Base-by-base conservation (phyloP, 2,113 vertebrate genomes). In the Pollimyrus isidori region DNA sequence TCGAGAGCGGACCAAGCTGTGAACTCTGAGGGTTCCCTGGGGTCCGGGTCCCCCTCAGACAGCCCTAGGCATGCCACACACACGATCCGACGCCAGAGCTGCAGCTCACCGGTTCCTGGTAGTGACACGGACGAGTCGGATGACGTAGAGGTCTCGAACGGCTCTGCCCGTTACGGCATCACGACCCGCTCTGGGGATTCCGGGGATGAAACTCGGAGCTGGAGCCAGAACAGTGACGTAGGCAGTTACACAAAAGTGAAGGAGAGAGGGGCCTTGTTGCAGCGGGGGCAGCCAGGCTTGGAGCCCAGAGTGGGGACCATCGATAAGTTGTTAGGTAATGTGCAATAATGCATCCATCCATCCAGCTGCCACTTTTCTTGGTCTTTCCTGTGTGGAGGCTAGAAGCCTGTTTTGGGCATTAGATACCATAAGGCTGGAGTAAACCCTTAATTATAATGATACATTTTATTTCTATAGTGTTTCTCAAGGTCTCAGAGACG, bases 51-150 rank as follows among this genome's bases (percentile, higher is more conserved):
- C 48, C 26, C 56, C 19, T 52, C 62, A 52, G 87, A 91, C n/a
- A 89, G 83, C 73, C 90, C 87, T 17, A 91, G 88, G 83, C 15
- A 15, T 19, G 21, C 80, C 39, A 90, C 88, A 11, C 50, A 76
- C 30, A 90, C 88, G 89, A 84, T 83, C 11, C 1, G 26, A 45
- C 50, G 7, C 30, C 13, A 13, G 17, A 21, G 89, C 89, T 5
- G 39, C 39, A 90, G 89, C 58, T 84, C 42, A 1, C 89, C 87
- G 1, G 30, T 6, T n/a, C 87, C 91, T 48, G 69, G 93, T 7
- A 45, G 23, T 0, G 94, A 94, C 84, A n/a, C 97, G 26, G 97
- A 97, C 88, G 97, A 98, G 89, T 98, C 97, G 13, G 97, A 98
- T 90, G 97, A 99, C 92, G 91, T 98, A 65, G 95, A 95, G 39